A percentile compares a stretch with the other conserved stretches of the same genome.
Evolutionary conservation across 1,140 invertebrate genomes (phyloP).

Genomic region (Cecropterus lyciades): DNA sequence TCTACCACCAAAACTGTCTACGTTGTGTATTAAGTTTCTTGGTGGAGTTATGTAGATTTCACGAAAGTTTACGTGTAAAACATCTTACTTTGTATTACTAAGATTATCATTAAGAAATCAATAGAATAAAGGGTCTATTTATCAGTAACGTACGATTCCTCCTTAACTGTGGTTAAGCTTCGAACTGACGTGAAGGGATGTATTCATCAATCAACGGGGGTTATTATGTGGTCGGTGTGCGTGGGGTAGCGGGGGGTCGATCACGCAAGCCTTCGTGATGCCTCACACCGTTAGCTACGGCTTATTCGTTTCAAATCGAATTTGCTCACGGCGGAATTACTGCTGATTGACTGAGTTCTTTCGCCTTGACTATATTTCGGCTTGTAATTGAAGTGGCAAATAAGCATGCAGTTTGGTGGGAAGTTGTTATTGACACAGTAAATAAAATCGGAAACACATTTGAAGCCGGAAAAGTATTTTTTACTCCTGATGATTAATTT

Average conservation of each 20-base stretch:
- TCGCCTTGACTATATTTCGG: not conserved
- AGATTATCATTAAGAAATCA: no score
- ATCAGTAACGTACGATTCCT: conserved; percentile 4
- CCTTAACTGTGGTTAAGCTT: conserved; percentile 23
- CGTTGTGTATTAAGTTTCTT: no score
- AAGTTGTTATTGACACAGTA: not conserved
- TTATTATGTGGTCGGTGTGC: conserved; percentile 50
- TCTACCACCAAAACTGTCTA: no score
- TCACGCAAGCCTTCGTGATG: conserved; percentile 41
- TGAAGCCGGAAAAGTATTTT: no score
- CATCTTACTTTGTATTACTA: no score
- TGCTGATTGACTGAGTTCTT: conserved; percentile 16
- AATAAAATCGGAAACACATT: no score
- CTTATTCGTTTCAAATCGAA: conserved; percentile 30
- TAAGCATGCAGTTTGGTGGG: no score
- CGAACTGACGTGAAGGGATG: conserved; percentile 48
- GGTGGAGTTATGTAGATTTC: no score
- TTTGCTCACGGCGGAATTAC: conserved; percentile 23
- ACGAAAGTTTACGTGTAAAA: no score
- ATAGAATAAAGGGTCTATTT: not conserved
- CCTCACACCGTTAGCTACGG: conserved; percentile 25
- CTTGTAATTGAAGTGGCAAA: not conserved
- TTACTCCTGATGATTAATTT: no score
- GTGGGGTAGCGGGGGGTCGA: conserved; percentile 39
- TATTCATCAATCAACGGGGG: conserved; percentile 52